Evolutionary conservation across 1,140 invertebrate genomes (phyloP), one percentile per base, ranked within the genome.

Genomic region (Zaprionus kolodkinae): DNA sequence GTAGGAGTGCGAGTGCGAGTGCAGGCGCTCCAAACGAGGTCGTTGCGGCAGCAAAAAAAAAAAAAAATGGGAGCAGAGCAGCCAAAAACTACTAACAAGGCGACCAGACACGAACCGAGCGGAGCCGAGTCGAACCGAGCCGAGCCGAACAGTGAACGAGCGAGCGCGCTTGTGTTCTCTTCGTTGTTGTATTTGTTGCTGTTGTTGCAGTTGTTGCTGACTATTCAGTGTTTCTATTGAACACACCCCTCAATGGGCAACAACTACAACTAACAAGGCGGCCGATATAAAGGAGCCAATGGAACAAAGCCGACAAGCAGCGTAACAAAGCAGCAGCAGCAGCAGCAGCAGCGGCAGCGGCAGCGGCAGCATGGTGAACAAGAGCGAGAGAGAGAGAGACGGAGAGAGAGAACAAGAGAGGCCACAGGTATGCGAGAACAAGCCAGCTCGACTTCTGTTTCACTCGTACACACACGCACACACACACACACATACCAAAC

Each of bases 201-300:
- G 63, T 12, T 40, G 50, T 45, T 52, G 56, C 35, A 27, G 40
- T 33, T 17, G 48, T 38, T 63, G 45, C 25, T 33, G 60, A 21
- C 81, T 90, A 85, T 89, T 86, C 72, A 86, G 74, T 69, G 60
- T 63, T 72, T 89, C 85, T 81, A 89, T 89, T 89, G 81, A 89
- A 89, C 86, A 89, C 85, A 89, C 85, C 86, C 81, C 85, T 88
- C 85, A 89, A 90, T 90, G 81, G 82, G 62, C 81, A 89, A 89
- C 85, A 85, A 89, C 86, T 81, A 90, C 84, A 90, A 81, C 78
- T 60, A 78, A 70, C 56, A 75, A 65, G 61, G 57, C 76, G 38
- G 68, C 76, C 78, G 81, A 81, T 77, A 89, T 86, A 86, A 90
- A 90, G 79, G 86, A 90, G 79, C 86, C 86, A 90, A 90, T 90